Evolutionary conservation across 2,888 invertebrate species (phyloP).

Genomic region (Trissonchulus sp.): DNA sequence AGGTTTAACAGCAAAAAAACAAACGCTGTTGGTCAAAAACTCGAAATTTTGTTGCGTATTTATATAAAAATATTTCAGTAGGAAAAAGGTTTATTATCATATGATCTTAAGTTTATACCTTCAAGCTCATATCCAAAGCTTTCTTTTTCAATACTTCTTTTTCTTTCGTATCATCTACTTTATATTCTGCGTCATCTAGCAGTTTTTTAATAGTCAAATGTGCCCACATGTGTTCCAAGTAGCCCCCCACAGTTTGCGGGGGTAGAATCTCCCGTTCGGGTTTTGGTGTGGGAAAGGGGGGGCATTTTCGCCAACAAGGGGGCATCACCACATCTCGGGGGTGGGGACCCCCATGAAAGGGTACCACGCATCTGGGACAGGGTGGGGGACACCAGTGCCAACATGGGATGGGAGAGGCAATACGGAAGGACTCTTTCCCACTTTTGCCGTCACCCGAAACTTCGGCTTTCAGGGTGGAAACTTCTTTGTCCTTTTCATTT

Average conservation of each 20-base stretch:
- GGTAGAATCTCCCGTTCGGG: conserved; percentile 55
- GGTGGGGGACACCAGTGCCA: conserved; percentile 1
- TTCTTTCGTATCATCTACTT: conserved; percentile 31
- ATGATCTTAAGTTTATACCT: conserved; percentile 56
- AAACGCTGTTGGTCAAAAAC: too few species aligned
- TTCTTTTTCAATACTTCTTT: conserved; percentile 51
- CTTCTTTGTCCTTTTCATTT: conserved; percentile 60
- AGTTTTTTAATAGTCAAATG: conserved; percentile 64
- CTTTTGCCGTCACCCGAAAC: conserved; percentile 62
- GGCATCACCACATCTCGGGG: conserved; percentile 31
- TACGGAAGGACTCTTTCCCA: conserved; percentile 35
- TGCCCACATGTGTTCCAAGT: conserved; percentile 63
- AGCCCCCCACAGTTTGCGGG: conserved; percentile 35
- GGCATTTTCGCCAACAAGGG: conserved; percentile 20
- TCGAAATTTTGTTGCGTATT: too few species aligned
- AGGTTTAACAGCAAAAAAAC: too few species aligned
- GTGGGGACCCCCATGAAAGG: neutral
- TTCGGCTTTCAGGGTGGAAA: conserved; percentile 64
- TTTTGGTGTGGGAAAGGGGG: conserved; percentile 57
- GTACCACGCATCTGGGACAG: neutral
- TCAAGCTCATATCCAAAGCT: conserved; percentile 60
- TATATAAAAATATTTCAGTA: too few species aligned
- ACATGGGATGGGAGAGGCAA: conserved; percentile 22
- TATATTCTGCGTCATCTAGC: conserved; percentile 56
- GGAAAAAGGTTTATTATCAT: too few species aligned